Evolutionary conservation across 2,888 invertebrate genomes (phyloP).

Genomic region (Pristionchus exspectatus): DNA sequence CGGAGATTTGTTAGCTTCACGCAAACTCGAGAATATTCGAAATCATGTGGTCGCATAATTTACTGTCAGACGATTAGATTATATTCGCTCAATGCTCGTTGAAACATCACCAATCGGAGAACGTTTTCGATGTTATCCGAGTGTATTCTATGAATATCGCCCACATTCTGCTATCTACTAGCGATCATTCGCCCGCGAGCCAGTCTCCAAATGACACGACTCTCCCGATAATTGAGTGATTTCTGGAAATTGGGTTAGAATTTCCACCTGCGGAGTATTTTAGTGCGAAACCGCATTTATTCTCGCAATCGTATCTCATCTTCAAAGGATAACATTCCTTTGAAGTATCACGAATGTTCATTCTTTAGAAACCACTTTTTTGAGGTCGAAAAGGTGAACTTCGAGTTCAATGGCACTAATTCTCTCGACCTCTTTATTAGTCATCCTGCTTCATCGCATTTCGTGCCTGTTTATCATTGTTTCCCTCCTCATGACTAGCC

Average conservation of each 20-base stretch:
- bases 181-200: not conserved
- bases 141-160: not conserved
- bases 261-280: slow-evolving; percentile 1
- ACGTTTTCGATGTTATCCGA: not conserved
- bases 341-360: too few relatives aligned
- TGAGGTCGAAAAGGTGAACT: too few relatives aligned
- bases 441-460: not conserved
- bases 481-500: not conserved
- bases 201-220: not conserved
- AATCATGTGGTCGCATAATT: not conserved
- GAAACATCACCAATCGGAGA: not conserved
- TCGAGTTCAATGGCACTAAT: too few relatives aligned
- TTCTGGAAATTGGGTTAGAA: not conserved
- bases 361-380: too few relatives aligned
- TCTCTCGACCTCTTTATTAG: not conserved
- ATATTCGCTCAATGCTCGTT: not conserved
- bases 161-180: not conserved
- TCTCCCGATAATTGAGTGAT: slow-evolving; percentile 17
- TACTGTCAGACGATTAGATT: not conserved
- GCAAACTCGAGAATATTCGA: not conserved
- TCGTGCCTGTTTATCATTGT: not conserved
- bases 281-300: not conserved
- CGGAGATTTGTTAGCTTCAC: not conserved
- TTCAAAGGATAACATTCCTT: too few relatives aligned
- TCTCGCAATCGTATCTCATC: not conserved